These are phyloP conservation scores for Drosophila anceps DNA, from an alignment of 2,888 invertebrate genomes.

Conservation along the genomic window DNA sequence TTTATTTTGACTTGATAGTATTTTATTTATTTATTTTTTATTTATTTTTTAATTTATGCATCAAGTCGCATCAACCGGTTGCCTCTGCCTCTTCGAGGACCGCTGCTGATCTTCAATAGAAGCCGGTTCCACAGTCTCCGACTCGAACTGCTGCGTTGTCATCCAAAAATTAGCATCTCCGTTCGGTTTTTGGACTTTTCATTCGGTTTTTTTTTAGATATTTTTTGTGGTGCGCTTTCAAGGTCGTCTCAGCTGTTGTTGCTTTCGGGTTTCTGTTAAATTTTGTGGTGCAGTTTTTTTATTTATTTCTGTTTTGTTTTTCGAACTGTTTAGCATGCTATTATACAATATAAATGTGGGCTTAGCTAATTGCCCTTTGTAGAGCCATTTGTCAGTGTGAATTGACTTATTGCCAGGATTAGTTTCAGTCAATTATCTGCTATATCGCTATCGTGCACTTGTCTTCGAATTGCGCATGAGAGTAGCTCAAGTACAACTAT, in stretches of 20 bases:
- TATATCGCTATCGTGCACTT: constrained; percentile 16
- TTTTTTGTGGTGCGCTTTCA: constrained; percentile 62
- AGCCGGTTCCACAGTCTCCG: constrained; percentile 43
- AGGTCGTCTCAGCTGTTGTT: constrained; percentile 57
- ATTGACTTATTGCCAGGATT: constrained; percentile 21
- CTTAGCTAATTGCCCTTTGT: constrained; percentile 29
- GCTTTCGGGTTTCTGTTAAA: constrained; percentile 39
- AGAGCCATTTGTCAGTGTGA: constrained; percentile 32
- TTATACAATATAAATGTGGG: constrained; percentile 40
- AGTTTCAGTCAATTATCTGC: constrained; percentile 23
- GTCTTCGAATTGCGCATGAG: background rate
- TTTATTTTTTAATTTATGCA: constrained; percentile 54
- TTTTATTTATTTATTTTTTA: background rate
- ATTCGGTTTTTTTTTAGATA: constrained; percentile 48
- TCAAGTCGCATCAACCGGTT: constrained; percentile 61
- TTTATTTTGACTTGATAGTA: constrained; percentile 43
- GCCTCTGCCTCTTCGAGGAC: constrained; percentile 36
- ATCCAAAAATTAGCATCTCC: constrained; percentile 77
- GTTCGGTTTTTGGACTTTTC: constrained; percentile 52
- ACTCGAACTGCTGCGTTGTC: constrained; percentile 52
- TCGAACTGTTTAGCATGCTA: constrained; percentile 30
- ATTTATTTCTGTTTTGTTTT: constrained; percentile 23
- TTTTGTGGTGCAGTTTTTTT: constrained; percentile 44
- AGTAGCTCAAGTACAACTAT: constrained; percentile 7
- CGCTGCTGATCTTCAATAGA: constrained; percentile 46